Percentiles rank a stretch among this genome's conserved stretches.
phyloP scores from a whole-genome alignment of 2,113 vertebrate genomes.

The Bos javanicus region DNA sequence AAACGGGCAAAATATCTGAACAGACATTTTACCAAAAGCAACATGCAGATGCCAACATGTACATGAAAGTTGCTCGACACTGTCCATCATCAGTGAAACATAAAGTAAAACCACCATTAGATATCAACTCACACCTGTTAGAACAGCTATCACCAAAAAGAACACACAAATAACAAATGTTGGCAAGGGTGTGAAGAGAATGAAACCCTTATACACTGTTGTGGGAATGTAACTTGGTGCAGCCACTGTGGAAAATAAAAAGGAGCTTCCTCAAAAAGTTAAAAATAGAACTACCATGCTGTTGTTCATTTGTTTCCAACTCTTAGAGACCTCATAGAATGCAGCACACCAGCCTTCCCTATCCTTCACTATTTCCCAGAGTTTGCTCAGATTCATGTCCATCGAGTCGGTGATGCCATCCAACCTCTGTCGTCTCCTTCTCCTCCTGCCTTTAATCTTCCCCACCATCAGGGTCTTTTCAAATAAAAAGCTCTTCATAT shows the following conservation, averaged over 20 bases:
- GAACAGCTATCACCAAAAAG: not conserved
- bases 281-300: not conserved
- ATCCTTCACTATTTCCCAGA: not conserved
- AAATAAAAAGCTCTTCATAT: not conserved
- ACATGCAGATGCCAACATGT: not conserved
- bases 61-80: too few species aligned
- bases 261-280: not conserved
- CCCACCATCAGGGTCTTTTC: not conserved
- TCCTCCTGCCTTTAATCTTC: not conserved
- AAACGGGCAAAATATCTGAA: not conserved
- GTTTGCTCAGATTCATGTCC: not conserved
- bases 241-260: not conserved
- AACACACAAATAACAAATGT: not conserved
- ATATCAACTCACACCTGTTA: not conserved
- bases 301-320: not conserved
- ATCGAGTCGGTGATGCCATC: accelerated
- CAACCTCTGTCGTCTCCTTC: not conserved
- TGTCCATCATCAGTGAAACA: not conserved
- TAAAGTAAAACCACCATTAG: not conserved
- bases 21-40: not conserved
- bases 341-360: not conserved
- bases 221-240: not conserved
- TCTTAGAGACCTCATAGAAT: not conserved
- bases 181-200: not conserved
- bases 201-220: not conserved